These are phyloP conservation scores for Chrysolina oricalcia DNA, from an alignment of 2,888 invertebrate species.

Conservation along the genomic window DNA sequence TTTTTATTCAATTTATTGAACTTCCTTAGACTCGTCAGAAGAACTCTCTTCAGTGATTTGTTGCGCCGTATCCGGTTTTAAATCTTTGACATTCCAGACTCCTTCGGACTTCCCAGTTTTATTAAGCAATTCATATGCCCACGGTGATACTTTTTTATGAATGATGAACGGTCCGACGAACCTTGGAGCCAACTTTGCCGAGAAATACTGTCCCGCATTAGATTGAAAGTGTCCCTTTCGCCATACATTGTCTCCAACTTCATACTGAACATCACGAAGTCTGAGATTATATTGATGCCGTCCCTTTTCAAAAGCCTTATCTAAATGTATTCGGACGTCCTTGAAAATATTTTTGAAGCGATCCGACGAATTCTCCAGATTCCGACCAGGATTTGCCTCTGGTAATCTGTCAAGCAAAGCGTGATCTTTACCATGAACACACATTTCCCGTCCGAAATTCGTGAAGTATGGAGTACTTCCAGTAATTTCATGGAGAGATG, in stretches of 20 bases:
- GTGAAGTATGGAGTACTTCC: constrained; percentile 43
- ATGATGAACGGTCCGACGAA: background rate
- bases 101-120: background rate
- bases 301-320: background rate
- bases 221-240: background rate
- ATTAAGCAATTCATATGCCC: background rate
- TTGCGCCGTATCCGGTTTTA: background rate
- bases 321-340: background rate
- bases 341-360: background rate
- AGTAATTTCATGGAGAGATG: constrained; percentile 49
- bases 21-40: background rate
- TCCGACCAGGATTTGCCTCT: background rate
- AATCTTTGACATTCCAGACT: background rate
- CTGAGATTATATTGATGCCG: background rate
- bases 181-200: background rate
- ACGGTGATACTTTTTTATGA: background rate
- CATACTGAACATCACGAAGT: background rate
- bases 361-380: background rate
- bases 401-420: background rate
- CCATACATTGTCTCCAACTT: background rate
- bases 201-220: background rate
- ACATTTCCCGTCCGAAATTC: constrained; percentile 13
- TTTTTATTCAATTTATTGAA: background rate
- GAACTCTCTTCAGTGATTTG: background rate
- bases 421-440: background rate